phyloP scores from a whole-genome alignment of 2,113 vertebrate species.

The Columbina picui region DNA sequence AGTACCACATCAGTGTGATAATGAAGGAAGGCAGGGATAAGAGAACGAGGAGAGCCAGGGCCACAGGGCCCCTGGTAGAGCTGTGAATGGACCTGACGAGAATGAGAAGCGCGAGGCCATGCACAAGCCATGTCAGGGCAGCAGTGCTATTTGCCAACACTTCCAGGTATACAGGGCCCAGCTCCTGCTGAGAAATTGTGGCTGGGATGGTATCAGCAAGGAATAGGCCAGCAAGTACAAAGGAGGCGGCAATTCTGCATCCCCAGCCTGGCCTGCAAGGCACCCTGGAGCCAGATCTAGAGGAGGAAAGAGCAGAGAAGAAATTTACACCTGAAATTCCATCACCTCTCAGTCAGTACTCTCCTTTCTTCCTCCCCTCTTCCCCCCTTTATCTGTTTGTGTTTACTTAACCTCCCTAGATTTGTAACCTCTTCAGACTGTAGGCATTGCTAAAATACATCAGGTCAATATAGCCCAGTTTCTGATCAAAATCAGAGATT shows the following conservation, averaged over 20 bases:
- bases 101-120: conserved; percentile 75
- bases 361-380: neutral
- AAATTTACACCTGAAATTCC: neutral
- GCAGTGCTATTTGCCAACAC: conserved; percentile 80
- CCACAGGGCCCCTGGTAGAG: conserved; percentile 79
- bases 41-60: conserved; percentile 76
- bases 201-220: conserved; percentile 77
- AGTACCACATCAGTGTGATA: conserved; percentile 81
- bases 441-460: neutral
- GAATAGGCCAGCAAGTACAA: conserved; percentile 77
- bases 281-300: conserved; percentile 41
- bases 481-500: neutral
- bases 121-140: conserved; percentile 86
- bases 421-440: neutral
- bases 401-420: neutral
- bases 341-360: neutral
- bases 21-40: conserved; percentile 81
- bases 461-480: neutral
- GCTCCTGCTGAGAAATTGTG: conserved; percentile 73
- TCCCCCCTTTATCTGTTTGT: neutral
- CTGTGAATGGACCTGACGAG: conserved; percentile 74
- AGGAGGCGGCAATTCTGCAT: conserved; percentile 76
- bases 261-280: conserved; percentile 80
- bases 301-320: conserved; percentile 24
- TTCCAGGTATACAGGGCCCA: conserved; percentile 80